Evolutionary conservation across 2,888 invertebrate species (phyloP), one percentile per base, ranked within the genome.

Genomic region (Rhopalosiphum nymphaeae): DNA sequence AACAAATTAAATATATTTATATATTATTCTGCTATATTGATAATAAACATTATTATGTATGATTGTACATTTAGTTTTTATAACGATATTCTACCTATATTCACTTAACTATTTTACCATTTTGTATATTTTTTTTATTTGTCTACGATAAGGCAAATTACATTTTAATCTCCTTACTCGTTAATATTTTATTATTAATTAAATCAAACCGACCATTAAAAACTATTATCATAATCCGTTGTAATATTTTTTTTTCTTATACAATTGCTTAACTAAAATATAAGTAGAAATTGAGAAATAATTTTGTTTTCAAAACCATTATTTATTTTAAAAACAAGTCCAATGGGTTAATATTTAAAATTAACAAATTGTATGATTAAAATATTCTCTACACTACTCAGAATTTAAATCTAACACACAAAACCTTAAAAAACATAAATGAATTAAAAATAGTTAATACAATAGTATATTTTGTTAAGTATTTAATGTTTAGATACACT

Each of bases 141-240:
- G 29, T 78, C 78, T 78, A 78, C 21, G 78, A 36, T 36, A 9
- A 42, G 42, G 78, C 78, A 78, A 78, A 78, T 78, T 78, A 78
- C 78, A 78, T 78, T 78, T 78, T 78, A 78, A 78, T 78, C 36
- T 78, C 21, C 78, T 78, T 78, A 9, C 78, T 78, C 78, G 36
- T 78, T 78, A 78, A 78, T 78, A 78, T 78, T 36, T 78, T 78
- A 78, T 78, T 78, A 78, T 78, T 78, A 78, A 78, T 78, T 78
- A 36, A 78, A 78, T 78, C 78, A 78, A 21, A 78, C 36, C 78
- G 9, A 78, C 78, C 78, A 78, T 42, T 78, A 78, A 78, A 78
- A 78, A 78, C 78, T 78, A 78, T 78, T 36, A 78, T 42, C 21
- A 36, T 36, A 78, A 78, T 21, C 78, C 67, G 36, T n/a, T 9